Percentiles rank a stretch among this genome's conserved stretches.
These are phyloP conservation scores for Andrena trimmerana DNA, from an alignment of 2,888 invertebrate species.

Conservation along the genomic window DNA sequence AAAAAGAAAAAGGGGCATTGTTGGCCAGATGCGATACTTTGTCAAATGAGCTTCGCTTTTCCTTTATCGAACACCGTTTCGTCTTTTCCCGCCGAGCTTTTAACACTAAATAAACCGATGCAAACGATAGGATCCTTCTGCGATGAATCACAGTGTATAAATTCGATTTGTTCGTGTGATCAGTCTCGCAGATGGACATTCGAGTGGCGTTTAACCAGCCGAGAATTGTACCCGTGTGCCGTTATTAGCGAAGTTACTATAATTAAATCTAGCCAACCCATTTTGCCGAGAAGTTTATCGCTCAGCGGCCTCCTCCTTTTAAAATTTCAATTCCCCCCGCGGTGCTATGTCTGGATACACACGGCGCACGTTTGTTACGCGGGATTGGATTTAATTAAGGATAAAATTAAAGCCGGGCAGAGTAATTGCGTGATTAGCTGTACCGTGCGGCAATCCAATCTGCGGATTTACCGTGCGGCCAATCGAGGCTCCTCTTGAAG, in stretches of 20 bases:
- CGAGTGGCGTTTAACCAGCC: conserved; percentile 19
- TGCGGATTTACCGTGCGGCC: conserved; percentile 78
- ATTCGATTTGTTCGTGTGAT: neutral
- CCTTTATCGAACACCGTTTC: conserved; percentile 40
- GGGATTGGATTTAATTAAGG: conserved; percentile 83
- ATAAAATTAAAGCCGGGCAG: conserved; percentile 80
- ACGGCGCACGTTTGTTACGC: conserved; percentile 70
- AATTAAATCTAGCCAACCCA: conserved; percentile 66
- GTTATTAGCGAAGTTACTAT: conserved; percentile 47
- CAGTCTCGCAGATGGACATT: neutral
- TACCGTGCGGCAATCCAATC: conserved; percentile 80
- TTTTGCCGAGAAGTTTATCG: conserved; percentile 49
- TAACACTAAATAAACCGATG: no score
- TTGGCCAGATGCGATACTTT: conserved; percentile 59
- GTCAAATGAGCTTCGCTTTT: conserved; percentile 51
- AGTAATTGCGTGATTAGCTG: conserved; percentile 81
- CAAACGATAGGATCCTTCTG: neutral
- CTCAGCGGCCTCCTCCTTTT: conserved; percentile 54
- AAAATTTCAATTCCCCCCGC: conserved; percentile 47
- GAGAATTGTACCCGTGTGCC: conserved; percentile 25
- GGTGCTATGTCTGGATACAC: conserved; percentile 33
- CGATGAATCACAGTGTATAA: neutral
- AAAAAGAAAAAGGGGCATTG: conserved; percentile 45
- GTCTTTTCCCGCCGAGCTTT: neutral
- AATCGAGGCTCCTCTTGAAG: conserved; percentile 79